Evolutionary conservation across 2,888 invertebrate species (phyloP).

Genomic region (Furcula furcula): DNA sequence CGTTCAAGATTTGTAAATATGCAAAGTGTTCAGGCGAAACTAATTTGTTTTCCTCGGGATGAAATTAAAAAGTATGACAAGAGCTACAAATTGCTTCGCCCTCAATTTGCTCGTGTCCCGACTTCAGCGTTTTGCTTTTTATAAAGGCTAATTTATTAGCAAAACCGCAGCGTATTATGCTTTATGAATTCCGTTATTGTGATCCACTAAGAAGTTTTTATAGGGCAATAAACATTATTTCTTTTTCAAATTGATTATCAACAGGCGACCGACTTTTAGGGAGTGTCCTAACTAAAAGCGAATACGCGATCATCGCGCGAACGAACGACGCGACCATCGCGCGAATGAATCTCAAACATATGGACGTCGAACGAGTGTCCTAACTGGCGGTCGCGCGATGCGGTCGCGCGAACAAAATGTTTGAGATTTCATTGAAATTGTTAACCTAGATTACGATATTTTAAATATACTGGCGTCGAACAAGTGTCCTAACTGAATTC

Average conservation of each 20-base stretch:
- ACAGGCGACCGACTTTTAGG: too few relatives aligned
- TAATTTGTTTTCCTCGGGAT: slow-evolving; percentile 65
- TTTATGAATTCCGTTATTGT: slow-evolving; percentile 38
- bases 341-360: too few relatives aligned
- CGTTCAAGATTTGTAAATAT: slow-evolving; percentile 59
- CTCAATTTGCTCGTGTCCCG: slow-evolving; percentile 63
- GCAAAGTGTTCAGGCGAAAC: slow-evolving; percentile 62
- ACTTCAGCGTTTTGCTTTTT: slow-evolving; percentile 64
- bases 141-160: slow-evolving; percentile 66
- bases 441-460: too few relatives aligned
- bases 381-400: too few relatives aligned
- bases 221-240: slow-evolving; percentile 16
- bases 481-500: too few relatives aligned
- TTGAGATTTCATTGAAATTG: too few relatives aligned
- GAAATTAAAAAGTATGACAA: slow-evolving; percentile 76
- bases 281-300: too few relatives aligned
- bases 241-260: background rate
- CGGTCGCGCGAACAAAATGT: too few relatives aligned
- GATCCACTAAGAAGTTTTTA: slow-evolving; percentile 26
- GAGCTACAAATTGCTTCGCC: slow-evolving; percentile 69
- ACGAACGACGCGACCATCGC: too few relatives aligned
- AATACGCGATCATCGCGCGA: too few relatives aligned
- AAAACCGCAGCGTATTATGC: slow-evolving; percentile 55
- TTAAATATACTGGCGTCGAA: too few relatives aligned
- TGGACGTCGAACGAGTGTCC: too few relatives aligned